Evolutionary conservation across 30 jellyfish, hydroid and myxozoan genomes (phyloP).

Genomic region (Turritopsis dohrnii): DNA sequence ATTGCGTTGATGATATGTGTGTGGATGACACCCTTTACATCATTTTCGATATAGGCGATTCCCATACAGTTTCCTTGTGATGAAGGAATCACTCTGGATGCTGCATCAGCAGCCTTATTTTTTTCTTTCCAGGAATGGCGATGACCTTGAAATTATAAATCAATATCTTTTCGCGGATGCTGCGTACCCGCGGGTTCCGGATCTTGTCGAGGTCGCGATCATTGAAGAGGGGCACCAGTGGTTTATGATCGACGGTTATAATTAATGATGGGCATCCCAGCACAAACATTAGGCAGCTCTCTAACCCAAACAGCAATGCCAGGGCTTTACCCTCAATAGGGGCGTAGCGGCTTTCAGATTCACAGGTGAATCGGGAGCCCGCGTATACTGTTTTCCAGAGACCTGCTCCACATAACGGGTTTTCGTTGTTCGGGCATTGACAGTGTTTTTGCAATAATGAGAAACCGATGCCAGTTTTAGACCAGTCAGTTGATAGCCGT

Average conservation of each 20-base stretch:
- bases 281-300: constrained; percentile 18
- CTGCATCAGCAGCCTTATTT: too few species aligned
- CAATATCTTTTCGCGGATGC: too few species aligned
- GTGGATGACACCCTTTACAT: too few species aligned
- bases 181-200: constrained; percentile 6
- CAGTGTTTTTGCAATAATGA: constrained; percentile 35
- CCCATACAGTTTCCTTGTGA: too few species aligned
- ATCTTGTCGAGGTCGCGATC: constrained; percentile 6
- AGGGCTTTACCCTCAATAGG: constrained; percentile 52
- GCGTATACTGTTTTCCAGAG: constrained; percentile 18
- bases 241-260: neutral
- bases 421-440: neutral
- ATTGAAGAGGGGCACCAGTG: neutral
- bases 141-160: too few species aligned
- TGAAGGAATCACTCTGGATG: too few species aligned
- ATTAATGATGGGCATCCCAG: constrained; percentile 4
- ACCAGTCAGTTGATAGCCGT: constrained; percentile 12
- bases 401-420: constrained; percentile 30
- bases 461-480: constrained; percentile 33
- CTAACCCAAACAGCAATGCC: constrained; percentile 21
- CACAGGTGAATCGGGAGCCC: constrained; percentile 27
- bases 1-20: too few species aligned
- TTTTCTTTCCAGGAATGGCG: too few species aligned
- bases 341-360: constrained; percentile 35
- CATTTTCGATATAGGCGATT: too few species aligned